A percentile compares a stretch with the other conserved stretches of the same genome.
These are phyloP conservation scores for Drosophila peninsularis DNA, from an alignment of 2,888 invertebrate genomes.

Conservation along the genomic window DNA sequence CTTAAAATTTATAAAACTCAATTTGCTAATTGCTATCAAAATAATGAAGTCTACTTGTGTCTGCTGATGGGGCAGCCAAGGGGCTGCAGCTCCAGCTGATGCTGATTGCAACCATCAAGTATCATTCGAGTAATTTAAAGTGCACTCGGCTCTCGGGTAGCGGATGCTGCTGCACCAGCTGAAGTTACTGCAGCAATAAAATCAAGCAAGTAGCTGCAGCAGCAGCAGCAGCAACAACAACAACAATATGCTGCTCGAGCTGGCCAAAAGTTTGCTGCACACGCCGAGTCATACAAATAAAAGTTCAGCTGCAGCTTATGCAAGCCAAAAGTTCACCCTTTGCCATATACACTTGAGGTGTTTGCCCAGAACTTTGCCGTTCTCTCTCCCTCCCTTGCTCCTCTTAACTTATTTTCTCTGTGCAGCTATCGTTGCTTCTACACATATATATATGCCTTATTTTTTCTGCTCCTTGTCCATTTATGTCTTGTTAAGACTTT, in stretches of 20 bases:
- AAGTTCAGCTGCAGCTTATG: constrained; percentile 65
- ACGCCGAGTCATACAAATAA: constrained; percentile 72
- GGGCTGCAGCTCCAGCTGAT: constrained; percentile 47
- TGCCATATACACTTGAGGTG: constrained; percentile 62
- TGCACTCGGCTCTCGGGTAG: constrained; percentile 48
- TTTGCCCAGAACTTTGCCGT: constrained; percentile 59
- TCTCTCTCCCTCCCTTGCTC: neutral
- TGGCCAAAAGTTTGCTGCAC: constrained; percentile 58
- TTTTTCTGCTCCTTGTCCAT: constrained; percentile 48
- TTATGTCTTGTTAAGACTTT: constrained; percentile 80
- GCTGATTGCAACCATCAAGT: constrained; percentile 79
- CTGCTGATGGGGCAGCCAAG: constrained; percentile 1
- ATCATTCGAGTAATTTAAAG: constrained; percentile 80
- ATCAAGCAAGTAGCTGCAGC: constrained; percentile 36
- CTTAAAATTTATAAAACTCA: constrained; percentile 73
- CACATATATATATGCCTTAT: constrained; percentile 9
- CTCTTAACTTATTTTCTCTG: constrained; percentile 25
- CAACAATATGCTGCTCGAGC: constrained; percentile 2
- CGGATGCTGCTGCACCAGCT: constrained; percentile 22
- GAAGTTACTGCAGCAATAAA: constrained; percentile 66
- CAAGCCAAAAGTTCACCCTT: constrained; percentile 53
- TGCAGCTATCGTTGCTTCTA: constrained; percentile 49
- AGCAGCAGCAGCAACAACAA: constrained; percentile 16
- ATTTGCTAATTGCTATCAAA: constrained; percentile 81
- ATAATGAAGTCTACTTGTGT: constrained; percentile 70